Percentiles rank a stretch among this genome's conserved stretches.
These are phyloP conservation scores for Anodontia alba DNA, from an alignment of 2,888 invertebrate species.

Conservation along the genomic window DNA sequence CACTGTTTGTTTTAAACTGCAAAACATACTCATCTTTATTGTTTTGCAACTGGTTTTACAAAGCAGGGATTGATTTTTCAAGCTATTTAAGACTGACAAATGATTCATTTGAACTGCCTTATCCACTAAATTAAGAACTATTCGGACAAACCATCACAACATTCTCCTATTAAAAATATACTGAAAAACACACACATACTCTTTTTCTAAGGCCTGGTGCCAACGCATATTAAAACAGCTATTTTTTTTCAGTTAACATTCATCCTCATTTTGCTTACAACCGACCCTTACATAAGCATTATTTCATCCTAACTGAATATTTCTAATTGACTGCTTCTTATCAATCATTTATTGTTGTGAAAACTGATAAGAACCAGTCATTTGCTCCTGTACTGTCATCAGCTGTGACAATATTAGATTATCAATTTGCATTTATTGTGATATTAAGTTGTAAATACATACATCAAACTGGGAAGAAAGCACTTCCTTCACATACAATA, in stretches of 20 bases:
- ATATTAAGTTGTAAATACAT: neutral
- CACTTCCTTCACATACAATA: neutral
- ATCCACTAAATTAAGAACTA: neutral
- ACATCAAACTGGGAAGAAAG: neutral
- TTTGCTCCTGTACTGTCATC: neutral
- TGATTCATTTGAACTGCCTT: neutral
- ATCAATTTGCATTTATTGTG: neutral
- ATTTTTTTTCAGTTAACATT: neutral
- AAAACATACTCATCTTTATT: neutral
- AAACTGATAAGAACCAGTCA: too few relatives aligned
- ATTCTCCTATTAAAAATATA: neutral
- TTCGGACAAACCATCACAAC: too few relatives aligned
- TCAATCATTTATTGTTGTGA: neutral
- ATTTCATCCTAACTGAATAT: neutral
- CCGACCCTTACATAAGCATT: slow-evolving; percentile 3
- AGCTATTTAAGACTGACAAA: neutral
- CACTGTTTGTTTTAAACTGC: neutral
- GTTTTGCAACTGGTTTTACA: neutral
- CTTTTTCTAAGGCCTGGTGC: neutral
- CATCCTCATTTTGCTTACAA: neutral
- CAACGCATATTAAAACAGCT: neutral
- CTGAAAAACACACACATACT: neutral
- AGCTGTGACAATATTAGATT: neutral
- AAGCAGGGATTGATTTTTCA: neutral
- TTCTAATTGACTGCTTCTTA: neutral